Conservation (phyloP, 2,888 invertebrate genomes). For the Lissocephala sabroskyi region DNA sequence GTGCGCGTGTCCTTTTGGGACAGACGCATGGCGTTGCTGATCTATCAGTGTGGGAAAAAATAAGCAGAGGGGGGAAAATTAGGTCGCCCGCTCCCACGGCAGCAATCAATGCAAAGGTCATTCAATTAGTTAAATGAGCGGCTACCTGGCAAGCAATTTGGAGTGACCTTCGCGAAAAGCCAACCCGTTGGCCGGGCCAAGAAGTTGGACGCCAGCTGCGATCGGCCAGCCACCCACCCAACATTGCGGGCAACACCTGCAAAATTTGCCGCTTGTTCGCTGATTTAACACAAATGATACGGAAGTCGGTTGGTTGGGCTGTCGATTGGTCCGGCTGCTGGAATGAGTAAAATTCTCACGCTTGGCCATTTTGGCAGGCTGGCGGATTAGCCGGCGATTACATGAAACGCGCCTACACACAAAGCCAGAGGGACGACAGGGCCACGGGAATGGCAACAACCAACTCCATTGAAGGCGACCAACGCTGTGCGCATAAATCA, state of each 20-base stretch:
- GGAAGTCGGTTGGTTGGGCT: slow-evolving; percentile 46
- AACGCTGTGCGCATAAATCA: slow-evolving; percentile 52
- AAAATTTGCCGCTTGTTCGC: slow-evolving; percentile 58
- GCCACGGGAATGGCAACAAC: neutral
- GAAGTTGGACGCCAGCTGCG: too few species aligned
- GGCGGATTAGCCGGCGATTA: slow-evolving; percentile 65
- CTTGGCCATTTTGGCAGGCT: slow-evolving; percentile 41
- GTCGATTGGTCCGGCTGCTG: slow-evolving; percentile 2
- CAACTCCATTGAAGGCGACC: neutral
- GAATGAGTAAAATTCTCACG: slow-evolving; percentile 62
- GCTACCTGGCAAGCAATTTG: slow-evolving; percentile 26
- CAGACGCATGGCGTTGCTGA: slow-evolving; percentile 27
- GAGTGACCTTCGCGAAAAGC: slow-evolving; percentile 50
- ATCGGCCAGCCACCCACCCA: too few species aligned
- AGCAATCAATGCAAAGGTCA: slow-evolving; percentile 5
- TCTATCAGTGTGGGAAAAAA: slow-evolving; percentile 52
- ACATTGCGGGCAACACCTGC: slow-evolving; percentile 54
- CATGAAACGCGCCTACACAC: slow-evolving; percentile 62
- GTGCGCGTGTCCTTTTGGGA: slow-evolving; percentile 44
- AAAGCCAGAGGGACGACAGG: neutral
- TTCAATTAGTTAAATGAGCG: slow-evolving; percentile 24
- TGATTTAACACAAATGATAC: slow-evolving; percentile 61
- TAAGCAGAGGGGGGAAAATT: neutral
- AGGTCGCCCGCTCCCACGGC: slow-evolving; percentile 14
- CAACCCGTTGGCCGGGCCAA: neutral